Conservation (phyloP, 30 jellyfish, hydroid and myxozoan genomes). For the Hydractinia echinata region DNA sequence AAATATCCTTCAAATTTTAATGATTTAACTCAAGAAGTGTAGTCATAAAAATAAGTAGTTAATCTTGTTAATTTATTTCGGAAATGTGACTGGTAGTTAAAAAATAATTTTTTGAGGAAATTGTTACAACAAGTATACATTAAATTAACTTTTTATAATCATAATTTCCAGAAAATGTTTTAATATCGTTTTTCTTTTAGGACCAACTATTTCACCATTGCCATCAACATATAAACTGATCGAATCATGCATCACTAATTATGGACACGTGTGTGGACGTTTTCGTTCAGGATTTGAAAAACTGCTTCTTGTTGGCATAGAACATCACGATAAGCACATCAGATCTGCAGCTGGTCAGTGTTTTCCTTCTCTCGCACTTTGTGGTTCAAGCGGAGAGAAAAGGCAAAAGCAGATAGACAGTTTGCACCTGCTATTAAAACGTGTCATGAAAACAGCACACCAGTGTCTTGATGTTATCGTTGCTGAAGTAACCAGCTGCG, state of each 20-base stretch:
- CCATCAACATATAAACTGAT: conserved; percentile 6
- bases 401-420: background rate
- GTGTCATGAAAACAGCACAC: conserved; percentile 15
- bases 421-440: background rate
- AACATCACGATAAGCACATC: background rate
- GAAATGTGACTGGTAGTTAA: no score
- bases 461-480: background rate
- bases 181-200: background rate
- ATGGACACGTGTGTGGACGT: conserved; percentile 17
- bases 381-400: conserved; percentile 30
- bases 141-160: background rate
- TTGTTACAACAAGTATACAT: background rate
- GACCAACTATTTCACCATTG: background rate
- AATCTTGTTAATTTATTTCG: no score
- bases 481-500: no score
- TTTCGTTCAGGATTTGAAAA: background rate
- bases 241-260: background rate
- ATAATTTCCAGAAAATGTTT: background rate
- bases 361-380: background rate
- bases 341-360: conserved; percentile 14
- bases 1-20: no score
- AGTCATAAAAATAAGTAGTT: no score
- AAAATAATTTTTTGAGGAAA: background rate
- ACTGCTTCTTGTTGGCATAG: background rate
- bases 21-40: no score